Evolutionary conservation across 2,113 vertebrate species (phyloP), one percentile per base, ranked within the genome.

Genomic region (Mionectes macconnelli): DNA sequence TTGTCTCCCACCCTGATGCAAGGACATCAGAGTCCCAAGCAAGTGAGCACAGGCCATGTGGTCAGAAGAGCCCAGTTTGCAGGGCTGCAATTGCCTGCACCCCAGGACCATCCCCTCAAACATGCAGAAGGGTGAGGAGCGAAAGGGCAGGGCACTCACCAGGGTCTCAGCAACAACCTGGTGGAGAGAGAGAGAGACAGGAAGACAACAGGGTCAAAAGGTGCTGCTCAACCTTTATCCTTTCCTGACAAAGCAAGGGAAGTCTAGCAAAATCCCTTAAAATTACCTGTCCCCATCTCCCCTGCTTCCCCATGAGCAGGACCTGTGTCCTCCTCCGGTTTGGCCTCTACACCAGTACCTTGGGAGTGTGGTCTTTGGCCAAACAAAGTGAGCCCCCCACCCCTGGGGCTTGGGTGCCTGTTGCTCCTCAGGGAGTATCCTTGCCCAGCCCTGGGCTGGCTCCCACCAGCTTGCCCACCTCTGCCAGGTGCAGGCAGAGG

Each of bases 81-180:
- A 27, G 59, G 33, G 39, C 55, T 87, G 68, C 91, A 70, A 12
- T 39, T 74, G 52, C 76, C 73, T 56, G 50, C 35, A 60, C 18
- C 56, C 16, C 0, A 56, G 62, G 23, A 56, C 47, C 5, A 45
- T 45, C 28, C 91, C 69, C 78, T 90, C 69, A 90, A 15, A 69
- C 33, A 40, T 24, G 63, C 90, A 67, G 68, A 90, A 89, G 68
- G 82, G 52, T 80, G 72, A 84, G 75, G 55, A 91, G 89, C 1
- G 0, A 94, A 90, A 90, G 63, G 63, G 44, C 85, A 72, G 90
- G 81, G 81, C 97, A 98, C 98, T 98, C 98, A 98, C 98, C 98
- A 98, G 94, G 97, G 97, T 98, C 97, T 98, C 98, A 94, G 98
- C 98, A 94, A 98, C 94, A 93, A 98, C 98, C 98, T 98, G 97